Evolutionary conservation across 2,113 vertebrate genomes (phyloP).

Genomic region (Saguinus imperator): DNA sequence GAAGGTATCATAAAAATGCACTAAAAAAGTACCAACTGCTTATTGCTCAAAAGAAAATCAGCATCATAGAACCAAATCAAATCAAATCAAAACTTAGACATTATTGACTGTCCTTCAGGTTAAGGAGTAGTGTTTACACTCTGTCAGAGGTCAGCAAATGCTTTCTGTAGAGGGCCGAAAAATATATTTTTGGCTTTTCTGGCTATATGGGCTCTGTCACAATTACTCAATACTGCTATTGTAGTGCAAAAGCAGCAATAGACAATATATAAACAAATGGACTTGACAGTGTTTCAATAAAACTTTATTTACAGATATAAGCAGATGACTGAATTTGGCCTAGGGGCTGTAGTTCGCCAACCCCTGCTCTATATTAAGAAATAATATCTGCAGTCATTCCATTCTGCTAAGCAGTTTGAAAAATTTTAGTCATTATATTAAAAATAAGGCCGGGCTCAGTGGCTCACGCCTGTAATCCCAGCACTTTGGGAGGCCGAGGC

Average conservation of each 20-base stretch:
- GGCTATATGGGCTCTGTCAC: neutral
- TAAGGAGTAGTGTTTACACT: neutral
- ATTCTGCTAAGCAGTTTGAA: neutral
- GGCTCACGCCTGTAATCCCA: too few species aligned
- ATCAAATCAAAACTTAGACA: neutral
- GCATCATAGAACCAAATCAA: neutral
- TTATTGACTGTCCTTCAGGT: constrained; percentile 6
- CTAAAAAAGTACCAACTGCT: neutral
- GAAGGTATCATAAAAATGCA: neutral
- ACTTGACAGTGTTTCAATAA: neutral
- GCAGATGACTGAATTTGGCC: neutral
- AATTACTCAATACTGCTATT: neutral
- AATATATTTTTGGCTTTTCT: neutral
- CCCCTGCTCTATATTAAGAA: neutral
- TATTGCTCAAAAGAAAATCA: constrained; percentile 45
- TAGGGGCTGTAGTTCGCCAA: neutral
- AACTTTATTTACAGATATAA: constrained; percentile 29
- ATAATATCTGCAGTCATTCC: neutral
- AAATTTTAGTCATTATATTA: neutral
- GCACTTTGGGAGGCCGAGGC: too few species aligned
- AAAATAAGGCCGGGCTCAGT: neutral
- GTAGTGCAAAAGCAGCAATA: neutral
- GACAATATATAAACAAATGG: neutral
- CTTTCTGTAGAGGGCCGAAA: neutral
- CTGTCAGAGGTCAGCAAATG: neutral